phyloP scores from a whole-genome alignment of 1,140 invertebrate species.

The Agraylea sexmaculata region DNA sequence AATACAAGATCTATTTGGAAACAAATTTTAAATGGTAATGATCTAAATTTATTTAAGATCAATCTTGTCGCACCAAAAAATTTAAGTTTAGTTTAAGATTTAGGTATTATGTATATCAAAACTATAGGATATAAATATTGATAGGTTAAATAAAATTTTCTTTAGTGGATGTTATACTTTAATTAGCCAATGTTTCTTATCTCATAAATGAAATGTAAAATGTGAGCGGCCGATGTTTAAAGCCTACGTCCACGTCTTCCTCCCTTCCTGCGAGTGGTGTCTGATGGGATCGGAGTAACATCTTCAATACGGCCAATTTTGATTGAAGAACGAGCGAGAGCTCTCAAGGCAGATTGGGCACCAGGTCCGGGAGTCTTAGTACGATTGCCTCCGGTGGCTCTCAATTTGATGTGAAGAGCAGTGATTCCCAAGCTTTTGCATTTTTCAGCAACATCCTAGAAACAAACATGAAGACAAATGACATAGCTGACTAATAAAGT shows the following conservation, averaged over 20 bases:
- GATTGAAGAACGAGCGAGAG: slow-evolving; percentile 96
- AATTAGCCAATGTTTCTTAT: too few relatives aligned
- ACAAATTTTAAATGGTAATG: too few relatives aligned
- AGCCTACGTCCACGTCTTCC: slow-evolving; percentile 97
- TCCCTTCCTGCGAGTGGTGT: slow-evolving; percentile 98
- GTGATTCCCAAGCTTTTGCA: slow-evolving; percentile 95
- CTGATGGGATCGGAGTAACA: slow-evolving; percentile 98
- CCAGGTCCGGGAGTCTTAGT: slow-evolving; percentile 97
- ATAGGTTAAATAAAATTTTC: too few relatives aligned
- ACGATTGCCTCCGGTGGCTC: slow-evolving; percentile 97
- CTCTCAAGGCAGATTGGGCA: slow-evolving; percentile 94
- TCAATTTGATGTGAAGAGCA: slow-evolving; percentile 94
- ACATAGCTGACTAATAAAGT: slow-evolving; percentile 3
- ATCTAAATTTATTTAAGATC: too few relatives aligned
- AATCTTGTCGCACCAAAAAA: too few relatives aligned
- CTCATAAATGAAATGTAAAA: slow-evolving; percentile 21
- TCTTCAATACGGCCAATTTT: slow-evolving; percentile 99
- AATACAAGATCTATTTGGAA: too few relatives aligned
- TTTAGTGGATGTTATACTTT: too few relatives aligned
- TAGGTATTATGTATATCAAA: too few relatives aligned
- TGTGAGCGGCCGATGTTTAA: slow-evolving; percentile 48
- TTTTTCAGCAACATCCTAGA: slow-evolving; percentile 95
- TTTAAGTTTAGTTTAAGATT: too few relatives aligned
- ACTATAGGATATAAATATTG: too few relatives aligned
- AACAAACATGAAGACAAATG: slow-evolving; percentile 19